Conservation (phyloP, 2,113 vertebrate species). For the Myotis brandtii region DNA sequence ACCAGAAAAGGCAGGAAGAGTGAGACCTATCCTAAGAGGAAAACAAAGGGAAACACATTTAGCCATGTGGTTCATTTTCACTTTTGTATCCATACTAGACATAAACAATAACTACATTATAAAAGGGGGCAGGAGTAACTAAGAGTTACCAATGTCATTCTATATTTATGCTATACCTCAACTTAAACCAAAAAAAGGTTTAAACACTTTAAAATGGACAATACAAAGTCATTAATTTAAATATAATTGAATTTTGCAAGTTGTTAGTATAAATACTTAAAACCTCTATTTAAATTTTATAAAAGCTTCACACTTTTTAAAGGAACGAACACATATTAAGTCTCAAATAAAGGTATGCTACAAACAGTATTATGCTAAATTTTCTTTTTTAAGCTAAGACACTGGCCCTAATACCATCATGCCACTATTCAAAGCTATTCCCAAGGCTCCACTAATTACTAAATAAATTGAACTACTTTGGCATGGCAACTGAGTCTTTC, state of each 20-base stretch:
- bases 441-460: background rate
- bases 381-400: constrained; percentile 16
- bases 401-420: background rate
- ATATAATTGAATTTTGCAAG: constrained; percentile 20
- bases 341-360: constrained; percentile 22
- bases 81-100: background rate
- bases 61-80: background rate
- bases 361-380: background rate
- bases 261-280: background rate
- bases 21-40: background rate
- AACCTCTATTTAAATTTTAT: constrained; percentile 35
- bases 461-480: constrained; percentile 22
- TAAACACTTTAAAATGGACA: constrained; percentile 39
- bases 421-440: constrained; percentile 9
- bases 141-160: background rate
- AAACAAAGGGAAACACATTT: background rate
- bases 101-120: background rate
- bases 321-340: background rate
- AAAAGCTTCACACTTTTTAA: background rate
- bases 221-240: constrained; percentile 23
- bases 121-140: background rate
- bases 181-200: background rate
- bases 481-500: constrained; percentile 2
- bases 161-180: background rate
- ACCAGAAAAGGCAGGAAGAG: background rate